phyloP scores from a whole-genome alignment of 2,888 invertebrate genomes.

The Steinernema carpocapsae region DNA sequence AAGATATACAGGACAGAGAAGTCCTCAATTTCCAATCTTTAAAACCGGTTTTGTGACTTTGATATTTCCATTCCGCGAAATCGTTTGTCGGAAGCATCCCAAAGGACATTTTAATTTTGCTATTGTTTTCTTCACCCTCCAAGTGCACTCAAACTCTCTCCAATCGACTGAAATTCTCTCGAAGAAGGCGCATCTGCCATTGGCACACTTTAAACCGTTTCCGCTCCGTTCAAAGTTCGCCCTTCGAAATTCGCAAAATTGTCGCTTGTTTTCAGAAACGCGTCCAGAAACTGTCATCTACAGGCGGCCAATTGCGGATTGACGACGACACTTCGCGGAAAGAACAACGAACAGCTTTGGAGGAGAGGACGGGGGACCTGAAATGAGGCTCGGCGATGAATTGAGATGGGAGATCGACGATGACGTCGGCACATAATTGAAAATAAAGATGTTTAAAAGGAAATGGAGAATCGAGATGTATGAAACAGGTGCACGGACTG shows the following conservation, averaged over 20 bases:
- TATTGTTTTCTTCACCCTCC: not conserved
- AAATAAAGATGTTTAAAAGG: no score
- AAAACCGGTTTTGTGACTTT: not conserved
- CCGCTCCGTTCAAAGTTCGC: not conserved
- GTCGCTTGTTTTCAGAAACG: constrained; percentile 5
- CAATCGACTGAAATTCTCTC: not conserved
- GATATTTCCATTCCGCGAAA: not conserved
- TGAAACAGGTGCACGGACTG: no score
- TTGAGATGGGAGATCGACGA: no score
- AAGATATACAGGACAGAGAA: not conserved
- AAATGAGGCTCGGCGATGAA: no score
- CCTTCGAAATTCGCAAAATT: not conserved
- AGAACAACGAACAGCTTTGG: no score
- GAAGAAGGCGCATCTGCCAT: constrained; percentile 15
- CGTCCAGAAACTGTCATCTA: not conserved
- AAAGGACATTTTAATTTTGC: not conserved
- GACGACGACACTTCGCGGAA: constrained; percentile 1
- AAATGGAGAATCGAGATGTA: no score
- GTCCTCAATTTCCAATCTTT: not conserved
- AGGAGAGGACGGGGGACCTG: no score
- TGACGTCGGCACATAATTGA: no score
- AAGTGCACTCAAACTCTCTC: not conserved
- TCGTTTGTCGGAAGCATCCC: not conserved
- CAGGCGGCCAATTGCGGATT: not conserved
- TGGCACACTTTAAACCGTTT: not conserved